Percentiles rank a stretch among this genome's conserved stretches.
These are phyloP conservation scores for Minunthozetes semirufus DNA, from an alignment of 2,888 invertebrate species.

Conservation along the genomic window DNA sequence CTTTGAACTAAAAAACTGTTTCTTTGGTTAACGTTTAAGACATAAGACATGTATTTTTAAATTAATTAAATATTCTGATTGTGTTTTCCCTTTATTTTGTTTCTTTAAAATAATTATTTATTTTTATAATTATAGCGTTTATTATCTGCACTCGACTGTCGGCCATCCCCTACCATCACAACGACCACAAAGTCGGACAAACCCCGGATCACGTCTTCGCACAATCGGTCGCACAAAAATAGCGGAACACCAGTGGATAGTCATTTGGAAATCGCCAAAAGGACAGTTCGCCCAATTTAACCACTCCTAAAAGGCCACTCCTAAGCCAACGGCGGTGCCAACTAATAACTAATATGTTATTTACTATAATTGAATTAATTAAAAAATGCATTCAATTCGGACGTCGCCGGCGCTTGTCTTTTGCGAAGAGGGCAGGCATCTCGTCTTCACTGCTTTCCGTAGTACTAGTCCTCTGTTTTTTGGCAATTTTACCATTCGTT, in stretches of 20 bases:
- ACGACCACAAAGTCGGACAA: not conserved
- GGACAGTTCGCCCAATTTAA: too few species aligned
- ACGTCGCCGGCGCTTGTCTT: conserved; percentile 6
- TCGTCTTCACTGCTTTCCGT: conserved; percentile 19
- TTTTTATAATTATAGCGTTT: not conserved
- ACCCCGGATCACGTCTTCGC: not conserved
- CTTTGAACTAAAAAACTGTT: too few species aligned
- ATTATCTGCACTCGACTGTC: not conserved
- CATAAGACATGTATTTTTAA: too few species aligned
- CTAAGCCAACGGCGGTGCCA: conserved; percentile 3
- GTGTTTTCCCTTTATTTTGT: not conserved
- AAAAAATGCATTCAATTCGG: conserved; percentile 2
- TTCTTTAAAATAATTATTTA: not conserved
- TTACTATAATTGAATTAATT: conserved; percentile 11
- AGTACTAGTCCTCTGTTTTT: conserved; percentile 34
- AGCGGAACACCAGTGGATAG: not conserved
- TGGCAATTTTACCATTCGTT: conserved; percentile 21
- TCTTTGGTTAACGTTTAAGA: too few species aligned
- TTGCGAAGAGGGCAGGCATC: not conserved
- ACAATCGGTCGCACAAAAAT: not conserved
- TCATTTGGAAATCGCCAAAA: not conserved
- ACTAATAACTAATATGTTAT: conserved; percentile 4
- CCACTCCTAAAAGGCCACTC: not conserved
- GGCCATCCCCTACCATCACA: not conserved
- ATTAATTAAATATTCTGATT: too few species aligned